Base-by-base conservation (phyloP, 1,140 invertebrate species). In the Arctopsyche grandis region DNA sequence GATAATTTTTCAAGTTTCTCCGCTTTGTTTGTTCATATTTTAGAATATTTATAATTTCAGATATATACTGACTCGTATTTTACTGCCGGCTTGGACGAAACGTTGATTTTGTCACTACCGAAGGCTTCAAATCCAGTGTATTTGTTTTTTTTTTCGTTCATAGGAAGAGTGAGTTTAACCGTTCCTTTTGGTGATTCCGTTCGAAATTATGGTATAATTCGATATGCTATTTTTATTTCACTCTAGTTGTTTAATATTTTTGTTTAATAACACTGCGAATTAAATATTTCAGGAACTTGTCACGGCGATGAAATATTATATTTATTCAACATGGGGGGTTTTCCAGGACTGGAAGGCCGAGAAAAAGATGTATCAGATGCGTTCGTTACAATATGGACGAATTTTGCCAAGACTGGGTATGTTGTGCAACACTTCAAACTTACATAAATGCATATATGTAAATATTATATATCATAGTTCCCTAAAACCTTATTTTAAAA, bases 271-370 rank as follows among this genome's bases (percentile, higher is more conserved):
- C 3, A 66, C 12, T 24, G 26, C 26, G 3, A 12, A 5, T 14
- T 66, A 9, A 26, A 22, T 9, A 26, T 80, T 79, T 77, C 46
- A 82, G 81, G 81, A 38, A 48, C 60, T 5, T 80, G 77, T 44
- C 81, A 82, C 43, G 81, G 77, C 1, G 81, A 82, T 70, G 81
- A 82, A 29, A 74, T 82, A n/a, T 66, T 80, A 12, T 79, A 82
- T 48, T 24, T 82, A 19, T 82, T 82, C 38, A 21, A 76, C 21
- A 69, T 80, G 0, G 75, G 48, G 52, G 48, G 77, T 9, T 82
- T 82, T 24, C 56, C 77, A 5, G 44, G 69, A 43, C 9, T 82
- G 1, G 52, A 66, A 9, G 74, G 26, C 46, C 48, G 69, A 16
- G 81, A 79, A 44, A 10, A 38, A 19, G 66, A 58, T 22, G 48